phyloP scores from a whole-genome alignment of 2,888 invertebrate genomes.

The Drosophila lutescens region DNA sequence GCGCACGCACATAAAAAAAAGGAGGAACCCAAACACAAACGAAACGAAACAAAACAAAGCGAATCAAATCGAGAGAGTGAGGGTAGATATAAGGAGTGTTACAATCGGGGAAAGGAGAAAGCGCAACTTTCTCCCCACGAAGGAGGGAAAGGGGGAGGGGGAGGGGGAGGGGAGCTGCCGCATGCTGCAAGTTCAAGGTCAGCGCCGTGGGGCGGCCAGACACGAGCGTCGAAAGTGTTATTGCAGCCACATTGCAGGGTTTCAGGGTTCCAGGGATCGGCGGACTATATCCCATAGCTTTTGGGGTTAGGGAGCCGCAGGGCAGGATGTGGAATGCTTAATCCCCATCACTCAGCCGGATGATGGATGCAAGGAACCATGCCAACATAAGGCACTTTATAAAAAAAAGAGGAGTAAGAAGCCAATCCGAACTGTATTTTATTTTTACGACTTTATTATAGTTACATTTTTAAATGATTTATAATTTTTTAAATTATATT shows the following conservation, averaged over 20 bases:
- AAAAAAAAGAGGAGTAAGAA: not conserved
- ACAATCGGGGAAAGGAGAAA: constrained; percentile 8
- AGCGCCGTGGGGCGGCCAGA: constrained; percentile 24
- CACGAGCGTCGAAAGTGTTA: constrained; percentile 11
- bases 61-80: constrained; percentile 3
- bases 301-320: not conserved
- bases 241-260: constrained; percentile 8
- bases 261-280: not conserved
- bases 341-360: constrained; percentile 13
- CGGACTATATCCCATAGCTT: constrained; percentile 2
- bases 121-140: not conserved
- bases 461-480: too few species aligned
- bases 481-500: too few species aligned
- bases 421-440: too few species aligned
- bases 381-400: not conserved
- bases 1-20: constrained; percentile 40
- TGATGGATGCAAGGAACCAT: not conserved
- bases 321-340: not conserved
- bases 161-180: not conserved
- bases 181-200: constrained; percentile 63
- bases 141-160: not conserved
- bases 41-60: constrained; percentile 11
- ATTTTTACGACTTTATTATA: too few species aligned
- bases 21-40: constrained; percentile 15
- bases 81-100: not conserved